Evolutionary conservation across 2,888 invertebrate genomes (phyloP).

Genomic region (Subacronicta megacephala): DNA sequence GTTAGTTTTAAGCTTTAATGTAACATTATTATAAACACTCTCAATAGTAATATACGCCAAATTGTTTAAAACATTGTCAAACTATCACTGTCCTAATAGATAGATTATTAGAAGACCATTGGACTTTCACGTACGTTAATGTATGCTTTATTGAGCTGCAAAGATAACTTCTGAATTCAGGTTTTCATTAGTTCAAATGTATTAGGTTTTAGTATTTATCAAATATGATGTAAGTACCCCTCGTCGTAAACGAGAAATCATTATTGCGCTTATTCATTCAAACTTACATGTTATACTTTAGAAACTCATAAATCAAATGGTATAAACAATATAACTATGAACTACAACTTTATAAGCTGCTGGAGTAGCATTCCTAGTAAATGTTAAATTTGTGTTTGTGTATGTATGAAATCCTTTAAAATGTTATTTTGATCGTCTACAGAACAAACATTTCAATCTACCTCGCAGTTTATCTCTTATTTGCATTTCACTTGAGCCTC

Average conservation of each 20-base stretch:
- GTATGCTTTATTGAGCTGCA: constrained; percentile 66
- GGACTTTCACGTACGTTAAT: constrained; percentile 35
- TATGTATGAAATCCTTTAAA: constrained; percentile 46
- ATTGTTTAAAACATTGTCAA: constrained; percentile 29
- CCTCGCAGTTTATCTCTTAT: constrained; percentile 73
- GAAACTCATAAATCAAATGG: constrained; percentile 49
- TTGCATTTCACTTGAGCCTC: constrained; percentile 67
- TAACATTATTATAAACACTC: constrained; percentile 58
- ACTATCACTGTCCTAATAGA: constrained; percentile 15
- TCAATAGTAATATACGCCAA: constrained; percentile 37
- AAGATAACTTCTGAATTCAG: constrained; percentile 17
- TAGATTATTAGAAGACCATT: constrained; percentile 50
- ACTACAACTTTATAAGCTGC: constrained; percentile 43
- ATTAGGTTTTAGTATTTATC: constrained; percentile 34
- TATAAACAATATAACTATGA: constrained; percentile 51
- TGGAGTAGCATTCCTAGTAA: constrained; percentile 66
- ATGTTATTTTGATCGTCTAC: constrained; percentile 44
- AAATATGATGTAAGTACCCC: constrained; percentile 20
- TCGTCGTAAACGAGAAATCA: constrained; percentile 22
- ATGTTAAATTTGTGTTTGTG: constrained; percentile 52
- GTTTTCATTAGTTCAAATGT: constrained; percentile 30
- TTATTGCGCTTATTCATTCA: constrained; percentile 29
- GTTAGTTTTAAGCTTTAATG: constrained; percentile 82
- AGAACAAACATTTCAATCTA: constrained; percentile 77
- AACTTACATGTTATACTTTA: constrained; percentile 19